phyloP scores from a whole-genome alignment of 2,113 vertebrate species.

The Myotis yumanensis region DNA sequence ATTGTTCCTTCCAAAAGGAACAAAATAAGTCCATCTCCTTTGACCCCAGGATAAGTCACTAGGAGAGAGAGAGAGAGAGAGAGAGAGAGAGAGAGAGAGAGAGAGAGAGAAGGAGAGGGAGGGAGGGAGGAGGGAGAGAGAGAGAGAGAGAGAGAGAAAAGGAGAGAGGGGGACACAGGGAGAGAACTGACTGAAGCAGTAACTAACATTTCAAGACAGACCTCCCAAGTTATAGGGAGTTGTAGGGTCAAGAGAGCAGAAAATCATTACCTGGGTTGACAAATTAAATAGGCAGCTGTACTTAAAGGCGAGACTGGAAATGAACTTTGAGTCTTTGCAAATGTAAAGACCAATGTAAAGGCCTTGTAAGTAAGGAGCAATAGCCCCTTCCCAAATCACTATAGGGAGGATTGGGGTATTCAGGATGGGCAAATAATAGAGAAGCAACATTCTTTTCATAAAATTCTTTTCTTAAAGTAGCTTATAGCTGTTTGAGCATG shows the following conservation, averaged over 20 bases:
- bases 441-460: neutral
- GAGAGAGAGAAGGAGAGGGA: neutral
- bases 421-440: neutral
- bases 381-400: neutral
- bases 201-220: neutral
- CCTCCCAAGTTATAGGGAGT: neutral
- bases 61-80: neutral
- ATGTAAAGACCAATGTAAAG: neutral
- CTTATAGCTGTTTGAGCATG: neutral
- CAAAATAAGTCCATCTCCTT: neutral
- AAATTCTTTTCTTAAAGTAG: neutral
- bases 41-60: neutral
- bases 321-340: conserved; percentile 2
- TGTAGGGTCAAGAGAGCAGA: neutral
- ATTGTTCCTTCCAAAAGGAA: neutral
- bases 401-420: neutral
- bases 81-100: neutral
- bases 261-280: neutral
- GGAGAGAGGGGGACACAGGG: neutral
- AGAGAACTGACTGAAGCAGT: neutral
- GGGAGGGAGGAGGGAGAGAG: too few species aligned
- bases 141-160: neutral
- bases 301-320: conserved; percentile 2
- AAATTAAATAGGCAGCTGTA: neutral
- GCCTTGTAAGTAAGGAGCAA: neutral